Conservation (phyloP, 1,140 invertebrate genomes). For the Ips nitidus region DNA sequence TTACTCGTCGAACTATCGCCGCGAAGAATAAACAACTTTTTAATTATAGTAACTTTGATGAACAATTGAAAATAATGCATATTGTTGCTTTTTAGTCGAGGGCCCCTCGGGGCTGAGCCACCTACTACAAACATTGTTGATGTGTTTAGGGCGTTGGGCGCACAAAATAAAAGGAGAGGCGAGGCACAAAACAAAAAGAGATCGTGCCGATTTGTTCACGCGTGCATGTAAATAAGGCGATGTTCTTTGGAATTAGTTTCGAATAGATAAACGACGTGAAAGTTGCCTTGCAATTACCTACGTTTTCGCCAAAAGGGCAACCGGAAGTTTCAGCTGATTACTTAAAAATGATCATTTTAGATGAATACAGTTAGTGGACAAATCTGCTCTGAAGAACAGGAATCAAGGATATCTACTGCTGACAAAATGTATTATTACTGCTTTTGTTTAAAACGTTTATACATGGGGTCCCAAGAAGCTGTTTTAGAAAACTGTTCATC, state of each 20-base stretch:
- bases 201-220: constrained; percentile 46
- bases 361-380: too few relatives aligned
- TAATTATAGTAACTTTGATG: constrained; percentile 41
- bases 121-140: constrained; percentile 48
- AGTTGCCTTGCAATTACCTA: constrained; percentile 24
- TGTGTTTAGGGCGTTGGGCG: constrained; percentile 38
- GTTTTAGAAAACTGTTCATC: too few relatives aligned
- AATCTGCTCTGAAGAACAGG: too few relatives aligned
- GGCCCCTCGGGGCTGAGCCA: constrained; percentile 38
- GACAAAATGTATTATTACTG: too few relatives aligned
- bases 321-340: too few relatives aligned
- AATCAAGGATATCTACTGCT: too few relatives aligned
- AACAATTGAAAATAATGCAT: constrained; percentile 42
- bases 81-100: constrained; percentile 36
- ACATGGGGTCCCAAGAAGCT: too few relatives aligned
- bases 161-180: constrained; percentile 40
- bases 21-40: constrained; percentile 17
- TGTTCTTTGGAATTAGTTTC: constrained; percentile 42
- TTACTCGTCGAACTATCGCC: neutral
- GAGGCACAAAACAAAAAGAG: constrained; percentile 39
- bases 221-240: constrained; percentile 45
- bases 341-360: too few relatives aligned
- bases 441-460: too few relatives aligned
- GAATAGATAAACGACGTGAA: constrained; percentile 44
- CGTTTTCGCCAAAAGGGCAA: neutral